A percentile compares a stretch with the other conserved stretches of the same genome.
Conservation (phyloP, 2,113 vertebrate genomes). For the Cathartes aura region DNA sequence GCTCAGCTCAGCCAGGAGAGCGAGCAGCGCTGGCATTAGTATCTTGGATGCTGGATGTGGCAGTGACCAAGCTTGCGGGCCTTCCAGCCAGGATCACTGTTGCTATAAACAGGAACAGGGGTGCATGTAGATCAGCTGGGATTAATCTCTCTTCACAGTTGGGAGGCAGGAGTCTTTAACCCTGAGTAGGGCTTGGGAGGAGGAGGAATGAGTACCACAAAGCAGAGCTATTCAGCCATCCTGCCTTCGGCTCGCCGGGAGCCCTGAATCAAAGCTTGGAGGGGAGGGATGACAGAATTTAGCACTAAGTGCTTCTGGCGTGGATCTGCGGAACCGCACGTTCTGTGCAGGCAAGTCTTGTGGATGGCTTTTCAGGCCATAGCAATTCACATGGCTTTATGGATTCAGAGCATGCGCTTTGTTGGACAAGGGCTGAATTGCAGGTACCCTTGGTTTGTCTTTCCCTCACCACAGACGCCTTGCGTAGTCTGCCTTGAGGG, state of each 20-base stretch:
- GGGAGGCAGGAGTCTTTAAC: not conserved
- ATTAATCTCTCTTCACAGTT: not conserved
- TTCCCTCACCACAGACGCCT: rapidly evolving
- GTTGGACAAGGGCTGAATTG: not conserved
- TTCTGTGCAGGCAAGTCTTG: not conserved
- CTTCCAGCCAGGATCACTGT: not conserved
- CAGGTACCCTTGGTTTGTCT: not conserved
- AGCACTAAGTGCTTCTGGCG: not conserved
- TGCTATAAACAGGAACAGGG: not conserved
- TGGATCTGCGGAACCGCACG: rapidly evolving
- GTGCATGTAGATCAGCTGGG: not conserved
- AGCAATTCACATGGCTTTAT: not conserved
- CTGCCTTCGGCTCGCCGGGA: not conserved
- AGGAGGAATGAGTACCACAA: not conserved
- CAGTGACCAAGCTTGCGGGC: not conserved
- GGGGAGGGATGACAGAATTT: not conserved
- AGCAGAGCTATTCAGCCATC: not conserved
- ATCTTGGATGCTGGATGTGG: not conserved
- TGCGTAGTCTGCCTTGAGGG: rapidly evolving
- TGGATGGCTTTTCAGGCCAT: not conserved
- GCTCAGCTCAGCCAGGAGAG: not conserved
- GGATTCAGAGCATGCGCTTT: not conserved
- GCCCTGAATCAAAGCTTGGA: not conserved
- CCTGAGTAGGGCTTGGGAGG: not conserved
- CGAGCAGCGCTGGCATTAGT: not conserved